These are phyloP conservation scores for Tuberolachnus salignus DNA, from an alignment of 2,888 invertebrate genomes.

Conservation along the genomic window DNA sequence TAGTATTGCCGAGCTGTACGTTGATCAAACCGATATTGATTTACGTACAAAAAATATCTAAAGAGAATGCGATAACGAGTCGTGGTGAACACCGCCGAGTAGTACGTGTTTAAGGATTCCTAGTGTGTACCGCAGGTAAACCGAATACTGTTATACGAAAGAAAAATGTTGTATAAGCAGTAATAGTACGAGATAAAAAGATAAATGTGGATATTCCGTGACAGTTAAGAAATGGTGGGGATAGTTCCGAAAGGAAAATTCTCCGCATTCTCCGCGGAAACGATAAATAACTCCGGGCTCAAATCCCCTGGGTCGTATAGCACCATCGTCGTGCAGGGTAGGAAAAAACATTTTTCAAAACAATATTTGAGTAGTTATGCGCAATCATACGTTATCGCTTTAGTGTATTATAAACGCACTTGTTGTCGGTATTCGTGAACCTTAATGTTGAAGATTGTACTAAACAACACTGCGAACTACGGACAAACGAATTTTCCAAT, in stretches of 20 bases:
- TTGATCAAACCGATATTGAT: too few relatives aligned
- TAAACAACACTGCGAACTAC: too few relatives aligned
- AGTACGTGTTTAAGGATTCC: background rate
- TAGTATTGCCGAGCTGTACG: background rate
- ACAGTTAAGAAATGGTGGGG: conserved; percentile 34
- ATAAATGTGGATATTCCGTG: conserved; percentile 44
- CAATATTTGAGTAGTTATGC: conserved; percentile 37
- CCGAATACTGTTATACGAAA: background rate
- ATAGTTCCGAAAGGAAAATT: conserved; percentile 28
- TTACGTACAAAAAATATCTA: too few relatives aligned
- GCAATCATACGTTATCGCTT: conserved; percentile 15
- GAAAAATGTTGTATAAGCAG: background rate
- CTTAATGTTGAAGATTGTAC: too few relatives aligned
- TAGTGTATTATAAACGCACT: background rate
- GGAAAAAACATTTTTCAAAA: conserved; percentile 41
- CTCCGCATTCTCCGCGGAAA: conserved; percentile 40
- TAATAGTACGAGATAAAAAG: conserved; percentile 21
- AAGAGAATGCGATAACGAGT: background rate
- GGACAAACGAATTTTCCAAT: too few relatives aligned
- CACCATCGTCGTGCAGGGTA: too few relatives aligned
- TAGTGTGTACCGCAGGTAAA: background rate
- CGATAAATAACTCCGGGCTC: conserved; percentile 43
- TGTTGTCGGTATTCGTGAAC: background rate
- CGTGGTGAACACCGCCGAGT: background rate
- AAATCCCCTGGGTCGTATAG: conserved; percentile 43